Percentiles rank a stretch among this genome's conserved stretches.
Evolutionary conservation across 2,113 vertebrate genomes (phyloP).

Genomic region (Brachypteracias leptosomus): DNA sequence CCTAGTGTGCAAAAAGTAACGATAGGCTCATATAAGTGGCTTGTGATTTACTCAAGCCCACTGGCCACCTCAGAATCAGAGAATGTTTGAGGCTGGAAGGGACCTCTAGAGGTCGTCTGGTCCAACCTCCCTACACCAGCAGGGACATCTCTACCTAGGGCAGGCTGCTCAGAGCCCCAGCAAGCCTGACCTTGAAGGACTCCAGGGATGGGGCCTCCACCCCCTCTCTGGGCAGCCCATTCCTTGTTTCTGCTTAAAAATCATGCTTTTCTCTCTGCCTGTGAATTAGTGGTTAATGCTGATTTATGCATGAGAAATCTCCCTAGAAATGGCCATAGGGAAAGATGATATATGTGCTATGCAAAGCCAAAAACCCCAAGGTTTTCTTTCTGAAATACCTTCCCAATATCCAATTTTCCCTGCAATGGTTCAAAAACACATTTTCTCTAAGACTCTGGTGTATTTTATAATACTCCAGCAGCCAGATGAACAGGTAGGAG

Average conservation of each 20-base stretch:
- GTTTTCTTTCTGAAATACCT: slow-evolving; percentile 27
- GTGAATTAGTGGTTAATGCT: slow-evolving; percentile 19
- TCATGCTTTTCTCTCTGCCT: not conserved
- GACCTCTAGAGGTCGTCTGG: too few species aligned
- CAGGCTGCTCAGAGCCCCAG: too few species aligned
- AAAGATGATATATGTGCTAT: not conserved
- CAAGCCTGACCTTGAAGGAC: too few species aligned
- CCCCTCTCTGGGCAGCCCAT: too few species aligned
- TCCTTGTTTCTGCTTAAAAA: slow-evolving; percentile 31
- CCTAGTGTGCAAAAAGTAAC: not conserved
- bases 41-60: slow-evolving; percentile 39
- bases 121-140: too few species aligned
- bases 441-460: not conserved
- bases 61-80: slow-evolving; percentile 52
- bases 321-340: not conserved
- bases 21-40: not conserved
- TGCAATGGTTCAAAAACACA: not conserved
- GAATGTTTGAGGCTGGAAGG: too few species aligned
- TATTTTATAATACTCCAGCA: not conserved
- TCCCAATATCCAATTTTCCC: not conserved
- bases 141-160: too few species aligned
- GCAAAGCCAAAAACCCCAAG: not conserved
- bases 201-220: too few species aligned
- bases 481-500: not conserved
- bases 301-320: slow-evolving; percentile 23